phyloP scores from a whole-genome alignment of 2,113 vertebrate genomes.

The Dendrocopos noguchii region DNA sequence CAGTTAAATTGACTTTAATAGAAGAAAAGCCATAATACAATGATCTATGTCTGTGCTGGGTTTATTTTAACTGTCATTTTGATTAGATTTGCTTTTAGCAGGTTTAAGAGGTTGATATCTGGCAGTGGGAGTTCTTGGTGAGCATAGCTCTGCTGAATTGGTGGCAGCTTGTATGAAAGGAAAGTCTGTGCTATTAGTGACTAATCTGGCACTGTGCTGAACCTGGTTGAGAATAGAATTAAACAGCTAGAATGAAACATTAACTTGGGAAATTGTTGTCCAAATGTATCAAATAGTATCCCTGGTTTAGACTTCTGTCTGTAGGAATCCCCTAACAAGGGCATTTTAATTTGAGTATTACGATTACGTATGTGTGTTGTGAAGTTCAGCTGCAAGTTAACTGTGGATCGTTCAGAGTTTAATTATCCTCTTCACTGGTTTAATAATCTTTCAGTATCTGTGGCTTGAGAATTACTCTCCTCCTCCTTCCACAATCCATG shows the following conservation, averaged over 20 bases:
- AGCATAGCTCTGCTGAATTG: background rate
- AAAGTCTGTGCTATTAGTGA: background rate
- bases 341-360: background rate
- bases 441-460: background rate
- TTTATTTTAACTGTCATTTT: background rate
- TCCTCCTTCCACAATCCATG: background rate
- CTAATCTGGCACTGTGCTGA: background rate
- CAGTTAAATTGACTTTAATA: background rate
- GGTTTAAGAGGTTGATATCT: background rate
- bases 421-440: conserved; percentile 32
- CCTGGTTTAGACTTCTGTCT: background rate
- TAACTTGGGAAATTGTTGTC: background rate
- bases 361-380: background rate
- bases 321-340: background rate
- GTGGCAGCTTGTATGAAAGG: background rate
- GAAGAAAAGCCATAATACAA: background rate
- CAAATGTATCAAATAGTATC: background rate
- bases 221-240: background rate
- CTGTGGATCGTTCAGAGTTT: background rate
- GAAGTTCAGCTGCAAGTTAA: background rate
- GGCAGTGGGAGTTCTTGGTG: background rate
- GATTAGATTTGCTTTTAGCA: background rate
- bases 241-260: background rate
- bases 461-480: background rate
- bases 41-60: background rate